Percentiles rank a stretch among this genome's conserved stretches.
phyloP scores from a whole-genome alignment of 30 jellyfish, hydroid and myxozoan genomes.

The Catostylus mosaicus region DNA sequence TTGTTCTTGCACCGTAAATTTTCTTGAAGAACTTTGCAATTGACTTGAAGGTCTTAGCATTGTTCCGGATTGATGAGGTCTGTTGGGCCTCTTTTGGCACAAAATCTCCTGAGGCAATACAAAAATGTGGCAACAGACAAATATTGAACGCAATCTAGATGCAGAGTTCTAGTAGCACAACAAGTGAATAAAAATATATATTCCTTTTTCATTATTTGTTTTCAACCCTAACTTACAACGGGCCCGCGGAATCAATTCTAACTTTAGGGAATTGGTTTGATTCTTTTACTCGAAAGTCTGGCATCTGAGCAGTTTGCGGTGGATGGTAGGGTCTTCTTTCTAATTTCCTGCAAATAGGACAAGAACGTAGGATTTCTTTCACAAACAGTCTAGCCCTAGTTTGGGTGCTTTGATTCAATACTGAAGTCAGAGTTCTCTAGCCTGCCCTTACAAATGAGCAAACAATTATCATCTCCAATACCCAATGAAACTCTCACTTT shows the following conservation, averaged over 20 bases:
- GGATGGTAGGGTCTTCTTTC: slow-evolving; percentile 8
- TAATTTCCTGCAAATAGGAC: neutral
- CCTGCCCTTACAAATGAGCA: slow-evolving; percentile 6
- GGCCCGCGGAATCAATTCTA: no score
- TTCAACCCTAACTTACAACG: no score
- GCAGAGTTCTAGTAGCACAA: no score
- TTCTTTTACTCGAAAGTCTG: neutral
- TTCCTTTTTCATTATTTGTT: no score
- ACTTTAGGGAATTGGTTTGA: no score
- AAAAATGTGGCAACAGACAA: slow-evolving; percentile 19
- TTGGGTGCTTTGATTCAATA: slow-evolving; percentile 22
- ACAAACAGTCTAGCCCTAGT: slow-evolving; percentile 15
- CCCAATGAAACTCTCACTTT: neutral
- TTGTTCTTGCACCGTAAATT: neutral
- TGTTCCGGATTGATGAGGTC: slow-evolving; percentile 24
- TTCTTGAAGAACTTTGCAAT: neutral
- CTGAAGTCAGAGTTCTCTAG: neutral
- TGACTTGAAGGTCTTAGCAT: slow-evolving; percentile 55
- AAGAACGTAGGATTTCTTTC: neutral
- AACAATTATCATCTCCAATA: neutral
- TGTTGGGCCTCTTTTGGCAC: slow-evolving; percentile 40
- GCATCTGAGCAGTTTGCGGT: slow-evolving; percentile 12
- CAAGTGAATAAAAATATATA: no score
- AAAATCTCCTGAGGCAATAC: slow-evolving; percentile 32
- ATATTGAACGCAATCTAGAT: slow-evolving; percentile 33